These are phyloP conservation scores for Selenia dentaria DNA, from an alignment of 2,888 invertebrate species.

Conservation along the genomic window DNA sequence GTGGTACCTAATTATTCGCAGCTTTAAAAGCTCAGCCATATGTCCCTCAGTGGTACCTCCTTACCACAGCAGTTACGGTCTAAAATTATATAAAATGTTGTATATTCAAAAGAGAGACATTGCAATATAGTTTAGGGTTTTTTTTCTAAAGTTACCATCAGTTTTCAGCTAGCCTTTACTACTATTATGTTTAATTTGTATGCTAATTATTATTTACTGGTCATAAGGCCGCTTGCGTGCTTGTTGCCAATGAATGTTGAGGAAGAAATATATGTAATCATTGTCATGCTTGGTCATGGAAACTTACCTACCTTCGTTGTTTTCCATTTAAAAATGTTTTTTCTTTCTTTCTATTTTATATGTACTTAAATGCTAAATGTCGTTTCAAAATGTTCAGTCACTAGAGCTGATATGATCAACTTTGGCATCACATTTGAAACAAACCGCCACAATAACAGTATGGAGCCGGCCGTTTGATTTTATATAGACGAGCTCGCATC, in stretches of 20 bases:
- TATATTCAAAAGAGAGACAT: constrained; percentile 66
- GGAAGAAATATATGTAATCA: not conserved
- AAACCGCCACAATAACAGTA: too few species aligned
- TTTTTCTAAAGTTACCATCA: constrained; percentile 81
- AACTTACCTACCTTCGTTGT: too few species aligned
- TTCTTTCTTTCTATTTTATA: too few species aligned
- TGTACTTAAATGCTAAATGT: too few species aligned
- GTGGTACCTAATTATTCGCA: constrained; percentile 8
- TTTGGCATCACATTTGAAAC: too few species aligned
- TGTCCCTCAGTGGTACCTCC: constrained; percentile 8
- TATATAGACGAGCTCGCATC: too few species aligned
- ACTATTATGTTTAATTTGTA: constrained; percentile 65
- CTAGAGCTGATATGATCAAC: too few species aligned
- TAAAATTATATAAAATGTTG: constrained; percentile 43
- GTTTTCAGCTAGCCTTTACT: constrained; percentile 81
- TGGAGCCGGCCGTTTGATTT: too few species aligned
- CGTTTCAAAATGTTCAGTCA: too few species aligned
- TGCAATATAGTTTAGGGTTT: constrained; percentile 66
- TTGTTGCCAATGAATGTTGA: not conserved
- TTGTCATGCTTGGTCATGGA: not conserved
- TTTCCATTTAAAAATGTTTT: too few species aligned
- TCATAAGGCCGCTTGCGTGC: constrained; percentile 67
- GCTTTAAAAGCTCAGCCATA: constrained; percentile 14
- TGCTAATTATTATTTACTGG: constrained; percentile 59
- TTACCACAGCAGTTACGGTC: constrained; percentile 47